Percentiles rank a stretch among this genome's conserved stretches.
Conservation (phyloP, 2,888 invertebrate species). For the Isoperla grammatica region DNA sequence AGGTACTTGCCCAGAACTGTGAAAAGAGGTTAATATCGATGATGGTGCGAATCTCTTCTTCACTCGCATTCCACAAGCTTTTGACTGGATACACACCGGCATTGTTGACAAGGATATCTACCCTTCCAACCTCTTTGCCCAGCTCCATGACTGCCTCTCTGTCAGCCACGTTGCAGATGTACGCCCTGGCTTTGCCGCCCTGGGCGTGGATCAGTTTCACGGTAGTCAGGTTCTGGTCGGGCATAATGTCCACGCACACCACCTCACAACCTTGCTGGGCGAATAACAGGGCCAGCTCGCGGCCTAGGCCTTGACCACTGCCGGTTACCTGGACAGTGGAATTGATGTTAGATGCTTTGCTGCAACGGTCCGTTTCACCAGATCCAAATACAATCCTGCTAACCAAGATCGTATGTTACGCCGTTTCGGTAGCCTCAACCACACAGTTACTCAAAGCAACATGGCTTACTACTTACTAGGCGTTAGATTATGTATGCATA, state of each 20-base stretch:
- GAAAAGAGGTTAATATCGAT: constrained; percentile 20
- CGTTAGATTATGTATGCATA: no score
- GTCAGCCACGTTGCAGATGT: constrained; percentile 22
- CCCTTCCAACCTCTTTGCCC: constrained; percentile 10
- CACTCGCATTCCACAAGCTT: constrained; percentile 2
- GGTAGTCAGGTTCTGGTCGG: constrained; percentile 7
- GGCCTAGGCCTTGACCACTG: constrained; percentile 22
- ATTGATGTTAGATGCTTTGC: no score
- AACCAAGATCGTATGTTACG: no score
- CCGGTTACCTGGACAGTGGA: constrained; percentile 28
- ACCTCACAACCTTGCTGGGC: constrained; percentile 13
- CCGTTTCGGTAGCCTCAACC: no score
- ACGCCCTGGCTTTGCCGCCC: constrained; percentile 15
- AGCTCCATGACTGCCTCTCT: constrained; percentile 2
- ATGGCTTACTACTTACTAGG: no score
- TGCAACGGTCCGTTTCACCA: no score
- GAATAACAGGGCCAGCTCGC: constrained; percentile 17
- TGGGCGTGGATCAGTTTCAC: neutral
- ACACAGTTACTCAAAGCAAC: no score
- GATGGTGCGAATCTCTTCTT: neutral
- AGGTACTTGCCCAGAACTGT: constrained; percentile 22
- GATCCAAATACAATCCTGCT: no score
- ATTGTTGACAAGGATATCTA: constrained; percentile 25
- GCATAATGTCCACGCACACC: constrained; percentile 18
- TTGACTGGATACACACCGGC: constrained; percentile 18